phyloP scores from a whole-genome alignment of 2,888 invertebrate species.

The Uropetala carovei region DNA sequence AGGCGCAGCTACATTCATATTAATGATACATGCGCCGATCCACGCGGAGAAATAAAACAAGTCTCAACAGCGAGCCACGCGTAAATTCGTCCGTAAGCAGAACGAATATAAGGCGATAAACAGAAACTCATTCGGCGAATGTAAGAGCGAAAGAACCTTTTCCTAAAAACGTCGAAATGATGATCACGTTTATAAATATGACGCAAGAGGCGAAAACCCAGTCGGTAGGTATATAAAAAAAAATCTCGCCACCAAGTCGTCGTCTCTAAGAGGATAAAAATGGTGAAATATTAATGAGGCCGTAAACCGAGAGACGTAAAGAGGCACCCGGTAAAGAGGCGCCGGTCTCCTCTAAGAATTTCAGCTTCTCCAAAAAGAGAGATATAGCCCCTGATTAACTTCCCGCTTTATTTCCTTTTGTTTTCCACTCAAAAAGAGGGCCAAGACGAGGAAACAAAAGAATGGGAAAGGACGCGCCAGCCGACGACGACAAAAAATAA shows the following conservation, averaged over 20 bases:
- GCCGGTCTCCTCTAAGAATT: background rate
- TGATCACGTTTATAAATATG: background rate
- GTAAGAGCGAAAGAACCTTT: background rate
- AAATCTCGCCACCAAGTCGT: no score
- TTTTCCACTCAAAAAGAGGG: background rate
- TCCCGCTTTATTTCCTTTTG: background rate
- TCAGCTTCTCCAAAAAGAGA: slow-evolving; percentile 3
- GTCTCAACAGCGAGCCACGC: background rate
- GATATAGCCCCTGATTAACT: background rate
- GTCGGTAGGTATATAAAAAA: background rate
- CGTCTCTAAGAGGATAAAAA: no score
- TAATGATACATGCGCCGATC: background rate
- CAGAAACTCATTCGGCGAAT: background rate
- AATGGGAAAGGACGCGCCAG: background rate
- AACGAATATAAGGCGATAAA: background rate
- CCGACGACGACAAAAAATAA: background rate
- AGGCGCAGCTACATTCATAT: background rate
- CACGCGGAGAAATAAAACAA: background rate
- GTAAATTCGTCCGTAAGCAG: background rate
- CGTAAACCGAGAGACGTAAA: background rate
- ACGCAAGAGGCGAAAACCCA: background rate
- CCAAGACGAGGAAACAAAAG: background rate
- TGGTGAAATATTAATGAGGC: no score
- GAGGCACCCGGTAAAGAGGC: background rate
- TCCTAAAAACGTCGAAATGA: background rate